Evolutionary conservation across 2,113 vertebrate genomes (phyloP), one percentile per base, ranked within the genome.

Genomic region (Menidia beryllina): DNA sequence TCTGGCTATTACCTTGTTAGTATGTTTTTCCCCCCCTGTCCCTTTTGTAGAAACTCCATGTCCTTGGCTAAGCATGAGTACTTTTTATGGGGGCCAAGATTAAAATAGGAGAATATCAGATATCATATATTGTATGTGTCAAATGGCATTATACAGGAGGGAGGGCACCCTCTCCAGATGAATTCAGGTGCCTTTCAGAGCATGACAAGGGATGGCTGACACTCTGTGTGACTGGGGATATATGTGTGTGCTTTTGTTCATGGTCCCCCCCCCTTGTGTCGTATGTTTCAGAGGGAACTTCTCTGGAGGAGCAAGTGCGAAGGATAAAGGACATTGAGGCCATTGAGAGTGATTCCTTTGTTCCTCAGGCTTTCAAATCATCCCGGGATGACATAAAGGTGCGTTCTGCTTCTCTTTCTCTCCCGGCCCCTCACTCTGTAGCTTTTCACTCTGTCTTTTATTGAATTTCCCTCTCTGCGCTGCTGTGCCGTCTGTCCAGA

Each of bases 311-410:
- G 81, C 98, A 99, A 83, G 98, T 97, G 86, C 97, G 93, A 92
- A 90, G 98, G 89, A 96, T 97, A 69, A 98, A 98, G 92, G 96
- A 98, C 78, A 98, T 99, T 63, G 97, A 98, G 89, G 96, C 96
- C 86, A 99, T 99, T 90, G 97, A 99, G 87, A 96, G 95, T 67
- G 96, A 98, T 92, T 95, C 95, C 88, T 99, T 98, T 95, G 87
- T 98, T 93, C 95, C 96, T 26, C 97, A 98, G 91, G 92, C 90
- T 84, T 99, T 99, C 94, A 95, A 96, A 94, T 99, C 98, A 52
- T 97, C 94, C 89, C 94, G 97, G 83, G 97, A 98, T 81, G 77
- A 93, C 78, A 94, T 93, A 91, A 97, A 97, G 94, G 97, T 98
- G 94, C 91, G 78, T 86, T 86, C 64, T 81, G 82, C 83, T 86